Percentiles rank a stretch among this genome's conserved stretches.
Evolutionary conservation across 2,113 vertebrate species (phyloP).

Genomic region (Chaenocephalus aceratus): DNA sequence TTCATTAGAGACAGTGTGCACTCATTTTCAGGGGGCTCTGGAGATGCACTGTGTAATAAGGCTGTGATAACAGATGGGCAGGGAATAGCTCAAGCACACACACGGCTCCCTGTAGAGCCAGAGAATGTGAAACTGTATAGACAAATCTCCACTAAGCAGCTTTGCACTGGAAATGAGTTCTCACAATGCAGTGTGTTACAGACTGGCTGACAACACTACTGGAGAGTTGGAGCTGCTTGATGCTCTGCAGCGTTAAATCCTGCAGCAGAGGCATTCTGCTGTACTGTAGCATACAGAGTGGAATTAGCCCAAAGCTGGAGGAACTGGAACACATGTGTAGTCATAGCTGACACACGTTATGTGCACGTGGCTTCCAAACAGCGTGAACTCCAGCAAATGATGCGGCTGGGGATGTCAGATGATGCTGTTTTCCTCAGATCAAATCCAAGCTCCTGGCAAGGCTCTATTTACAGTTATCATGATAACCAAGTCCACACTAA

Average conservation of each 20-base stretch:
- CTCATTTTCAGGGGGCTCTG: conserved; percentile 24
- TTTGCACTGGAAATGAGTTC: conserved; percentile 72
- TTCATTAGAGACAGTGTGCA: conserved; percentile 2
- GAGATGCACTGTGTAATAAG: conserved; percentile 25
- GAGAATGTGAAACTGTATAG: conserved; percentile 59
- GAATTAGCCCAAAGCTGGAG: conserved; percentile 55
- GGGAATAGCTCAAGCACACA: conserved; percentile 40
- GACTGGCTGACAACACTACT: conserved; percentile 45
- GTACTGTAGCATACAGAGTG: conserved; percentile 28
- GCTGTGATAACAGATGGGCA: conserved; percentile 58
- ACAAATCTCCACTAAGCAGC: conserved; percentile 79
- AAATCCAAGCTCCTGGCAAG: conserved; percentile 11
- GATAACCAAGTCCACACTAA: background rate
- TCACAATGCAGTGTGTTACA: conserved; percentile 55
- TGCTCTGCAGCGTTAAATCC: conserved; percentile 43
- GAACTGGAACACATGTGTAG: conserved; percentile 16
- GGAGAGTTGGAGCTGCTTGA: conserved; percentile 20
- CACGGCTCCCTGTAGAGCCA: conserved; percentile 25
- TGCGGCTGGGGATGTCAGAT: conserved; percentile 58
- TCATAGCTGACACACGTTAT: conserved; percentile 25
- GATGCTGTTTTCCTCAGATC: conserved; percentile 44
- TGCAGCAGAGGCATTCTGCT: conserved; percentile 13
- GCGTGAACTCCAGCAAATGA: conserved; percentile 45
- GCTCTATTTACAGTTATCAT: background rate
- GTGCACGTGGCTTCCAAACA: conserved; percentile 41